Evolutionary conservation across 2,797 vertebrate genomes (phyloP), one percentile per base, ranked within the genome.

Genomic region (Petrocephalus schoutedeni): DNA sequence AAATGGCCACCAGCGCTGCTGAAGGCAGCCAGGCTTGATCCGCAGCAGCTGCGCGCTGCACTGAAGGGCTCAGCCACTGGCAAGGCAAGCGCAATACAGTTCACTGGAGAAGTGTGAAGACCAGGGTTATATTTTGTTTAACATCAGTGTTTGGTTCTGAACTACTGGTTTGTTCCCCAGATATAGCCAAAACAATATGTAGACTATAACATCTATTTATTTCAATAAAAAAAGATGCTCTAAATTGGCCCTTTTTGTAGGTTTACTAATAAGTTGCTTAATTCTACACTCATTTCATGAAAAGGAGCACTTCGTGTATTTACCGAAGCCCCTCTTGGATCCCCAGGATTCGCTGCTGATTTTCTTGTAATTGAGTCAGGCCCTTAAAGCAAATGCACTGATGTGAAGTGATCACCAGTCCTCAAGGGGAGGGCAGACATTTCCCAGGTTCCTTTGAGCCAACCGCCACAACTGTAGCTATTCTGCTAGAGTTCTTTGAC

Each of bases 1-100:
- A 88, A 88, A 88, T 88, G 88, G 88, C 88, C 64, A 19, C 84
- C 61, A 74, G 84, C 14, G 32, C 88, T 21, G 54, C 51, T 57
- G 61, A 88, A 71, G 64, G 84, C 88, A 45, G 83, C 61, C 84
- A 86, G 84, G 28, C 64, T 74, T 71, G 61, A 67, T 54, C 28
- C 19, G 23, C 49, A 36, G 87, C 61, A 85, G 83, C 87, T 85
- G 58, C 1, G 4, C 9, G 36, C 59, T 86, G 83, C 21, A 28
- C 19, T 32, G 84, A 53, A 14, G 12, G 6, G 41, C 56, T 64
- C n/a, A 51, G 58, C 41, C 41, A 84, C 74, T 28, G 23, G 21
- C 49, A 85, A 64, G 5, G 32, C 58, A n/a, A 82, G 28, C 77
- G 61, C 12, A 83, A 1, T 57, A 67, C 45, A 83, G 57, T 19